phyloP scores from a whole-genome alignment of 2,113 vertebrate species.

The Odontophorus gujanensis region DNA sequence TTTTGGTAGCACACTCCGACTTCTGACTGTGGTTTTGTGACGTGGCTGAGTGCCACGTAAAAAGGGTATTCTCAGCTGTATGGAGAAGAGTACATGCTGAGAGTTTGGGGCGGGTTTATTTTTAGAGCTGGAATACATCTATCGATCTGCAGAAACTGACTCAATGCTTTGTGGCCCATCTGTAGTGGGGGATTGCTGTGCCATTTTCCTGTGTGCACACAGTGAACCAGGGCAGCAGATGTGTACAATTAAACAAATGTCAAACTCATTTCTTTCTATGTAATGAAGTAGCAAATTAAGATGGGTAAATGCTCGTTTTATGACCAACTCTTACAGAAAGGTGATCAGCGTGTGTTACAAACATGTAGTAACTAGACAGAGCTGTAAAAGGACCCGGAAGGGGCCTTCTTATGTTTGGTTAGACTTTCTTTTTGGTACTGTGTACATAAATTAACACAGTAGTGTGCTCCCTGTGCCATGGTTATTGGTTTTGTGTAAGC shows the following conservation, averaged over 20 bases:
- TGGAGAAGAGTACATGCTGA: background rate
- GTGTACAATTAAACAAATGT: background rate
- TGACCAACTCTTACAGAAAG: background rate
- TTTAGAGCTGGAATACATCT: background rate
- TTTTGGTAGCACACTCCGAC: background rate
- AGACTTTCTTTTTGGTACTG: background rate
- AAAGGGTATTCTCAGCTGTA: background rate
- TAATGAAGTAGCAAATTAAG: background rate
- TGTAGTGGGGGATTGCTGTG: background rate
- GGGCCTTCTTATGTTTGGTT: background rate
- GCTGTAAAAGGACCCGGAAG: background rate
- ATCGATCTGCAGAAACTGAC: background rate
- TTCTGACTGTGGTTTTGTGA: background rate
- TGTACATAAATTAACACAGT: background rate
- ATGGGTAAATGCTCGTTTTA: background rate
- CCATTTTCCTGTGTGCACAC: rapidly evolving
- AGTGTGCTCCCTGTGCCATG: background rate
- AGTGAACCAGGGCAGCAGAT: background rate
- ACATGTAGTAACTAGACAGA: background rate
- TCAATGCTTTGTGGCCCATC: background rate
- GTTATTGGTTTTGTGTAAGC: background rate
- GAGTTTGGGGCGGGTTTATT: background rate
- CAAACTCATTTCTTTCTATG: background rate
- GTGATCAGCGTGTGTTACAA: background rate
- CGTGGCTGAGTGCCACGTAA: background rate